Evolutionary conservation across 2,113 vertebrate species (phyloP).

Genomic region (Pollachius pollachius): DNA sequence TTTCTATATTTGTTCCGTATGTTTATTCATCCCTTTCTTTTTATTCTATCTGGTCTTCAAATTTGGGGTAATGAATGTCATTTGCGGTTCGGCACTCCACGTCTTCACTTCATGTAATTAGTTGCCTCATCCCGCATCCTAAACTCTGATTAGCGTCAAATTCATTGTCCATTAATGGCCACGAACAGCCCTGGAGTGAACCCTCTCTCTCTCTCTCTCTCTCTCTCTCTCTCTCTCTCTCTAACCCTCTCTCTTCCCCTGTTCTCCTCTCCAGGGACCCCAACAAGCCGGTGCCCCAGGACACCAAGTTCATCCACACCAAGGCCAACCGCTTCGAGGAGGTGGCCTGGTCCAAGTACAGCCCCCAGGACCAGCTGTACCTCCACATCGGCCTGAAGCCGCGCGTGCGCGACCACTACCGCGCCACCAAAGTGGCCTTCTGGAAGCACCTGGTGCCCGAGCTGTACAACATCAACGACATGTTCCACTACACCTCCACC

Average conservation of each 20-base stretch:
- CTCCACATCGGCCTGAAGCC: conserved; percentile 98
- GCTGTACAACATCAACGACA: conserved; percentile 96
- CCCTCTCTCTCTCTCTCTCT: conserved; percentile 3
- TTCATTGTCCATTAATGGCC: too few relatives aligned
- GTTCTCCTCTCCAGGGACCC: conserved; percentile 81
- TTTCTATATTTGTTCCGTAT: too few relatives aligned
- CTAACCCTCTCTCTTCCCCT: neutral
- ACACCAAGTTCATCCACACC: conserved; percentile 99
- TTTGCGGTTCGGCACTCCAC: too few relatives aligned
- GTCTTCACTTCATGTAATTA: too few relatives aligned
- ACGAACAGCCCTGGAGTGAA: too few relatives aligned
- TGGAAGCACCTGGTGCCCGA: conserved; percentile 99
- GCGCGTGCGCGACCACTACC: conserved; percentile 95
- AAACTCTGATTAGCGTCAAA: too few relatives aligned
- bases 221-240: conserved; percentile 17
- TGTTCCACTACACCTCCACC: conserved; percentile 98
- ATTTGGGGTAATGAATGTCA: too few relatives aligned
- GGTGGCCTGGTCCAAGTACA: conserved; percentile 99
- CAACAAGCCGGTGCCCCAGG: conserved; percentile 97
- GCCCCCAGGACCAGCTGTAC: conserved; percentile 96
- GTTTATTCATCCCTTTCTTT: too few relatives aligned
- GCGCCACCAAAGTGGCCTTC: conserved; percentile 98
- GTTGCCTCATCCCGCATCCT: too few relatives aligned
- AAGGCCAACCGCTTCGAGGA: conserved; percentile 98
- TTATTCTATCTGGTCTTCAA: too few relatives aligned